Conservation (phyloP, 2,113 vertebrate species). For the Probosciger aterrimus region DNA sequence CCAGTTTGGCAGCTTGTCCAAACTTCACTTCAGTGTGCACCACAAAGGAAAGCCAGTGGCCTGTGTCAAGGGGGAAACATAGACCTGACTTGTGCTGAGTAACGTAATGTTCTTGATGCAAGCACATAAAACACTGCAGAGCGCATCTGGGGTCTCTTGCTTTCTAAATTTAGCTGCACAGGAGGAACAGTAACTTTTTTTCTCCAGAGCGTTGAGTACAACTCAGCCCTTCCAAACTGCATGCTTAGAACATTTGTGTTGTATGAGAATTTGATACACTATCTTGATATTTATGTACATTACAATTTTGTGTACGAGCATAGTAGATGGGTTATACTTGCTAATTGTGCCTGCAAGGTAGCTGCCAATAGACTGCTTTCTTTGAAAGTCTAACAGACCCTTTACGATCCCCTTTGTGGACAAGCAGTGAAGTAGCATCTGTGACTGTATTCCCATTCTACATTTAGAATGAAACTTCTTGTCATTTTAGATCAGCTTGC, state of each 20-base stretch:
- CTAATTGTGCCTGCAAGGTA: not conserved
- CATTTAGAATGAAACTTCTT: not conserved
- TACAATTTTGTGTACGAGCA: not conserved
- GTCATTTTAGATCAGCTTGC: constrained; percentile 1
- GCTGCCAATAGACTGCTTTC: not conserved
- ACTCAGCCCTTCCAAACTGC: not conserved
- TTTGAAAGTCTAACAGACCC: not conserved
- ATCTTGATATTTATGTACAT: not conserved
- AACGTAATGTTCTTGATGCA: not conserved
- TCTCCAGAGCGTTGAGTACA: not conserved
- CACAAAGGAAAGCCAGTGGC: not conserved
- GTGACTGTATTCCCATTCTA: not conserved
- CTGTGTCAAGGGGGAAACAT: not conserved
- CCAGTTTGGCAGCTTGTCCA: not conserved
- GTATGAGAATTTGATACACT: not conserved
- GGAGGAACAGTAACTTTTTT: not conserved
- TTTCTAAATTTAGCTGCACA: not conserved
- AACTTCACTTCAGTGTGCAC: not conserved
- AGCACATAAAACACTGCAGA: not conserved
- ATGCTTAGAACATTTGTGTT: not conserved
- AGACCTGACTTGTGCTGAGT: not conserved
- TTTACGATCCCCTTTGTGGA: not conserved
- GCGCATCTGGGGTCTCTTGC: not conserved
- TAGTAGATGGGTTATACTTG: not conserved
- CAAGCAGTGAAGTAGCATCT: not conserved